Conservation (phyloP, 1,140 invertebrate species). For the Drosophila bipectinata region DNA sequence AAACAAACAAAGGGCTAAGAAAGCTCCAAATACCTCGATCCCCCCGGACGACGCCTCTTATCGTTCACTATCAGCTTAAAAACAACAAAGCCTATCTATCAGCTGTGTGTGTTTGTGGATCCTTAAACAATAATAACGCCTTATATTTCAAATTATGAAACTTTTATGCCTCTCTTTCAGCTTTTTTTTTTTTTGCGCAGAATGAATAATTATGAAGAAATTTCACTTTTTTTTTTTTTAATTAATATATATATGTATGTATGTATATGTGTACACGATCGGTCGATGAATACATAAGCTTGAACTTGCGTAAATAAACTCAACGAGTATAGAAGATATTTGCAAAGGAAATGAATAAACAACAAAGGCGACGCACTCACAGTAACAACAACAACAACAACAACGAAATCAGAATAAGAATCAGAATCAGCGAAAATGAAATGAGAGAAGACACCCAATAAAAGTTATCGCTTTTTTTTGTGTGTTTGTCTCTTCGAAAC, state of each 20-base stretch:
- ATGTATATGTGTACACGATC: constrained; percentile 13
- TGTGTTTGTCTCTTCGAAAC: not conserved
- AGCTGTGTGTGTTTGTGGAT: constrained; percentile 45
- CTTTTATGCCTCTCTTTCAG: not conserved
- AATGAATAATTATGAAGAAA: constrained; percentile 14
- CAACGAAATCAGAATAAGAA: not conserved
- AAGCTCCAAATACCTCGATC: not conserved
- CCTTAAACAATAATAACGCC: constrained; percentile 26
- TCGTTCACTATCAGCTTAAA: not conserved
- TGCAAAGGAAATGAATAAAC: constrained; percentile 24
- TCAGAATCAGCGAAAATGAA: not conserved
- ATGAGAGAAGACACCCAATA: constrained; percentile 2
- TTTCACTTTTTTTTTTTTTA: constrained; percentile 30
- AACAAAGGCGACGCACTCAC: constrained; percentile 5
- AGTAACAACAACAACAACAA: not conserved
- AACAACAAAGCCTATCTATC: constrained; percentile 14
- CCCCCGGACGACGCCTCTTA: not conserved
- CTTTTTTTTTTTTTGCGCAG: constrained; percentile 1
- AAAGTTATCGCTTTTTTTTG: not conserved
- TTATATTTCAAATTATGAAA: constrained; percentile 2
- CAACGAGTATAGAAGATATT: constrained; percentile 47
- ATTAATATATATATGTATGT: constrained; percentile 5
- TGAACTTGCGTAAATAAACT: constrained; percentile 23
- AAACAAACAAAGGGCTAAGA: not conserved
- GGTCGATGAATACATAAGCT: constrained; percentile 22